Evolutionary conservation across 1,140 invertebrate species (phyloP).

Genomic region (Drosophila hydei): DNA sequence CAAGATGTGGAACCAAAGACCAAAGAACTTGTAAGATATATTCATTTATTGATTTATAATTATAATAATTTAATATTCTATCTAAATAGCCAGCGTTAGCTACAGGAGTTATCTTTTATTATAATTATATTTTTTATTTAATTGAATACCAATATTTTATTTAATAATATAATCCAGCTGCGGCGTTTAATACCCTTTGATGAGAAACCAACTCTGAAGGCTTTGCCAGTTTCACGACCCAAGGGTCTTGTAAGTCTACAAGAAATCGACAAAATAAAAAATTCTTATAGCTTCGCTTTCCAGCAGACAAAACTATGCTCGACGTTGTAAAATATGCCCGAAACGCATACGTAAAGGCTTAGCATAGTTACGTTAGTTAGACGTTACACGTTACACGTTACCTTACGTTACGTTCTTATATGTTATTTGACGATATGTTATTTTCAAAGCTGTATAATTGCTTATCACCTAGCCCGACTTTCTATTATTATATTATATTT

Average conservation of each 20-base stretch:
- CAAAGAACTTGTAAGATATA: conserved; percentile 86
- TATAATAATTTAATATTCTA: conserved; percentile 48
- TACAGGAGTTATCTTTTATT: conserved; percentile 77
- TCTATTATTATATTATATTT: neutral
- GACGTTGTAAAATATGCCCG: conserved; percentile 54
- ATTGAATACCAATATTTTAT: conserved; percentile 40
- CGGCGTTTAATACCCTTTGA: conserved; percentile 72
- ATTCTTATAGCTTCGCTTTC: conserved; percentile 56
- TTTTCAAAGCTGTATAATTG: conserved; percentile 19
- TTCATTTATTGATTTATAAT: conserved; percentile 51
- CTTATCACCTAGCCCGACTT: neutral
- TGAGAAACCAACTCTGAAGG: conserved; percentile 44
- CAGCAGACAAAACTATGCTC: conserved; percentile 33
- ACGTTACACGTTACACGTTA: conserved; percentile 24
- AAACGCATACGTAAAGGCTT: conserved; percentile 56
- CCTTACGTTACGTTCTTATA: conserved; percentile 19
- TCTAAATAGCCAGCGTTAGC: conserved; percentile 83
- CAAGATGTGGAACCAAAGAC: conserved; percentile 86
- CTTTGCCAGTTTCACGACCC: conserved; percentile 6
- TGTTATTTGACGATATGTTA: conserved; percentile 21
- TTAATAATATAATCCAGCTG: conserved; percentile 53
- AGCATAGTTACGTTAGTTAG: conserved; percentile 45
- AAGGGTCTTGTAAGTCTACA: conserved; percentile 69
- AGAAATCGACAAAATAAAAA: neutral
- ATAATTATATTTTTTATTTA: conserved; percentile 9